Evolutionary conservation across 2,797 vertebrate species (phyloP).

Genomic region (Leptatherina wallacei): DNA sequence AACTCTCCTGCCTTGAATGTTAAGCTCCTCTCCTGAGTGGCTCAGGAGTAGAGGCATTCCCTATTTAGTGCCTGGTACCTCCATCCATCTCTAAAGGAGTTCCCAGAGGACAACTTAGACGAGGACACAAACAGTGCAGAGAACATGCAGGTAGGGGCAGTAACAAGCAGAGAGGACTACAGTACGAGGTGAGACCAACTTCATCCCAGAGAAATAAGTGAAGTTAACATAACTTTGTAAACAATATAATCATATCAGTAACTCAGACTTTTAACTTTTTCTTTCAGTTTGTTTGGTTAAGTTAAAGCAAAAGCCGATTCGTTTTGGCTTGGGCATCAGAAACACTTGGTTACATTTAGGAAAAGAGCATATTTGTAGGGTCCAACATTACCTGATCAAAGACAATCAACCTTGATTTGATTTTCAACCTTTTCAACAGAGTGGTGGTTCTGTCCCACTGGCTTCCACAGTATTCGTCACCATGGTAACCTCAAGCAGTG

Average conservation of each 20-base stretch:
- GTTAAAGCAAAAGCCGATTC: too few species aligned
- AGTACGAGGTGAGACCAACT: background rate
- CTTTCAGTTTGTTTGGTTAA: too few species aligned
- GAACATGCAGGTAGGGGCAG: background rate
- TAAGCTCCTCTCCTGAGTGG: slow-evolving; percentile 13
- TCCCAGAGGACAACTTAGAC: slow-evolving; percentile 37
- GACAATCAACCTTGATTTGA: background rate
- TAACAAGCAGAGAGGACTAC: background rate
- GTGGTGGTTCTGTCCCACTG: too few species aligned
- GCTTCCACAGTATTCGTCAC: too few species aligned
- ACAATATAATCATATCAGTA: background rate
- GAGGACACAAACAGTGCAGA: slow-evolving; percentile 35
- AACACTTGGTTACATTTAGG: background rate
- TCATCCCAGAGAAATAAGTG: background rate
- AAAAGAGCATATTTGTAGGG: background rate
- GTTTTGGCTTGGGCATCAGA: too few species aligned
- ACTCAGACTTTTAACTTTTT: background rate
- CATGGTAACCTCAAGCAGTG: too few species aligned
- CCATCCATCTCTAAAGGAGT: slow-evolving; percentile 42
- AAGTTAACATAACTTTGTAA: background rate
- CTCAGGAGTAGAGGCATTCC: slow-evolving; percentile 50
- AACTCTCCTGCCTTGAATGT: background rate
- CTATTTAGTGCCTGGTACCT: slow-evolving; percentile 44
- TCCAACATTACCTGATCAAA: background rate
- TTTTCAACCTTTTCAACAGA: too few species aligned